phyloP scores from a whole-genome alignment of 2,888 invertebrate genomes.

The Troilus luridus region DNA sequence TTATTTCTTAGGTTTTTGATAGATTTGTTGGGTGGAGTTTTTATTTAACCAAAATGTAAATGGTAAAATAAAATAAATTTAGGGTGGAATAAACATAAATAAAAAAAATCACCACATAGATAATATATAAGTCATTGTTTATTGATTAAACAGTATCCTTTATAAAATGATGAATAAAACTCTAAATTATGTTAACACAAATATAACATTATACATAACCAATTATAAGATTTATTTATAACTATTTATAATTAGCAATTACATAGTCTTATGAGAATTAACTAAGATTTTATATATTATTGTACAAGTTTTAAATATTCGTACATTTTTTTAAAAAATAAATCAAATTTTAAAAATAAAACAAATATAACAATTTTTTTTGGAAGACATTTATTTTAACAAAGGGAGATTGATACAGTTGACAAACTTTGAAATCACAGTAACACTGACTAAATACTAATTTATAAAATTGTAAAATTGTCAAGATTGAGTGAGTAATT shows the following conservation, averaged over 20 bases:
- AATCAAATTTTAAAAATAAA: conserved; percentile 1
- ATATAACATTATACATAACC: not conserved
- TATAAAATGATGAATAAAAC: conserved; percentile 19
- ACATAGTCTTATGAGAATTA: not conserved
- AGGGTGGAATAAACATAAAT: not conserved
- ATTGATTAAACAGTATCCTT: conserved; percentile 25
- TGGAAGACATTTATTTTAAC: conserved; percentile 34
- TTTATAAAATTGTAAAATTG: conserved; percentile 12
- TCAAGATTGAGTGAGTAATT: not conserved
- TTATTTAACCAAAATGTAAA: too few species aligned
- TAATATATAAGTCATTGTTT: conserved; percentile 1
- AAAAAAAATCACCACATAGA: not conserved
- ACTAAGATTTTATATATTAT: not conserved
- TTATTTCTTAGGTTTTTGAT: too few species aligned
- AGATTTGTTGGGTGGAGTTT: too few species aligned
- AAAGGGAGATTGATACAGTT: not conserved
- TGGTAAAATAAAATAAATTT: too few species aligned
- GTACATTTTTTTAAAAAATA: not conserved
- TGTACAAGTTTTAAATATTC: not conserved
- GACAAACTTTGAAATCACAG: conserved; percentile 29
- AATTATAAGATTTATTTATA: not conserved
- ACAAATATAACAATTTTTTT: not conserved
- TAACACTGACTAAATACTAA: not conserved
- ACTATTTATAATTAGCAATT: not conserved
- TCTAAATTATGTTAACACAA: not conserved